These are phyloP conservation scores for Oxycera nigricornis DNA, from an alignment of 2,888 invertebrate genomes.

Conservation along the genomic window DNA sequence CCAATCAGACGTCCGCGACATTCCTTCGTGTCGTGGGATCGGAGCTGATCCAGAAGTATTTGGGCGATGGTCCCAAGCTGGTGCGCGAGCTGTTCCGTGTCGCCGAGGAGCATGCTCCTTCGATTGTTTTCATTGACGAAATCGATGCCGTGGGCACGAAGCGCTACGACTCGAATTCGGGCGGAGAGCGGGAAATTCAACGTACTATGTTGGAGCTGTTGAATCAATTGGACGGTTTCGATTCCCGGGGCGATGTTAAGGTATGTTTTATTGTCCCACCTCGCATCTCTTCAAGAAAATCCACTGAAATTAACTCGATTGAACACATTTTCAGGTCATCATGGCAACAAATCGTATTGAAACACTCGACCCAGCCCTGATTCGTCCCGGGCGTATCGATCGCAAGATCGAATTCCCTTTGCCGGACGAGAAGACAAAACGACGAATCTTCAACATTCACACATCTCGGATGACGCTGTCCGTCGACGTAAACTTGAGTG, in stretches of 20 bases:
- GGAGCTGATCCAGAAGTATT: slow-evolving; percentile 97
- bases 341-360: slow-evolving; percentile 99
- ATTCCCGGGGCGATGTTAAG: slow-evolving; percentile 95
- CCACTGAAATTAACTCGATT: too few relatives aligned
- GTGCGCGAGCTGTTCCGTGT: slow-evolving; percentile 97
- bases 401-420: slow-evolving; percentile 99
- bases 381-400: slow-evolving; percentile 98
- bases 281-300: too few relatives aligned
- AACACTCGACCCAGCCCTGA: slow-evolving; percentile 96
- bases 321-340: slow-evolving; percentile 76
- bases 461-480: slow-evolving; percentile 99
- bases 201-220: slow-evolving; percentile 98
- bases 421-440: slow-evolving; percentile 98
- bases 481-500: slow-evolving; percentile 94
- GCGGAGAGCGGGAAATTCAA: slow-evolving; percentile 99
- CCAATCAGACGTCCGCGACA: slow-evolving; percentile 99
- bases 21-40: slow-evolving; percentile 99
- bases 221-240: slow-evolving; percentile 98
- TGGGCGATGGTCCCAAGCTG: slow-evolving; percentile 98
- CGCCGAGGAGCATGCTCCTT: slow-evolving; percentile 99
- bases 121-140: slow-evolving; percentile 99
- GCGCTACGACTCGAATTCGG: slow-evolving; percentile 98
- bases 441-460: slow-evolving; percentile 96
- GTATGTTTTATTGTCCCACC: slow-evolving; percentile 64
- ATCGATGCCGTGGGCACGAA: slow-evolving; percentile 99